Evolutionary conservation across 2,113 vertebrate species (phyloP), one percentile per base, ranked within the genome.

Genomic region (Asarcornis scutulata): DNA sequence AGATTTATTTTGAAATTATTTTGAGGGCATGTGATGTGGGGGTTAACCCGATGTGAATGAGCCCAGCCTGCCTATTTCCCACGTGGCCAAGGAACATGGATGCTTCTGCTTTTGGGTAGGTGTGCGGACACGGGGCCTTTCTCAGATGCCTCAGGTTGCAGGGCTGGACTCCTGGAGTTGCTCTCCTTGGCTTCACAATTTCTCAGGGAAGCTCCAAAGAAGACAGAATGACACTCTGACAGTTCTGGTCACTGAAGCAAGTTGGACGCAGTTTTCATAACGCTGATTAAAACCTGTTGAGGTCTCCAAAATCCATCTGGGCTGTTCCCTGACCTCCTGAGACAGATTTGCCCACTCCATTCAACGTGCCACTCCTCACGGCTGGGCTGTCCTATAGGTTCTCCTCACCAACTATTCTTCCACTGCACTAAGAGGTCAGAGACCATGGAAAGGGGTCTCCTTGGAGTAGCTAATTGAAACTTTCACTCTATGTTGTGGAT

Each of bases 31-130:
- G 59, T 80, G 79, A 62, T 77, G 20, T 62, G 34, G 32, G 29
- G 14, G 11, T 67, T 85, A 66, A 17, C 34, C 13, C 7, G 4
- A 1, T 62, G 42, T 76, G 69, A 82, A 83, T 60, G 82, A 86
- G 38, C 63, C 16, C 27, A 63, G 3, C 38, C 62, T 67, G 36
- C 20, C 86, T 44, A 50, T 80, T 94, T 91, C 66, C n/a, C 81
- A 48, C 42, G 60, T 68, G 87, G 67, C 46, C 0, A 0, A 36
- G 53, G 56, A 73, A 36, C 0, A 0, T 13, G 42, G 53, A 29
- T 36, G 26, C 18, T 46, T 52, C 86, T 74, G 68, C 50, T 88
- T 80, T 46, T 32, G 9, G 21, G 27, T 1, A 36, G 21, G 11
- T 32, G 77, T 1, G 1, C n/a, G 50, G 40, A 13, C 22, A 22